phyloP scores from a whole-genome alignment of 2,888 invertebrate species.

The Orthosia cruda region DNA sequence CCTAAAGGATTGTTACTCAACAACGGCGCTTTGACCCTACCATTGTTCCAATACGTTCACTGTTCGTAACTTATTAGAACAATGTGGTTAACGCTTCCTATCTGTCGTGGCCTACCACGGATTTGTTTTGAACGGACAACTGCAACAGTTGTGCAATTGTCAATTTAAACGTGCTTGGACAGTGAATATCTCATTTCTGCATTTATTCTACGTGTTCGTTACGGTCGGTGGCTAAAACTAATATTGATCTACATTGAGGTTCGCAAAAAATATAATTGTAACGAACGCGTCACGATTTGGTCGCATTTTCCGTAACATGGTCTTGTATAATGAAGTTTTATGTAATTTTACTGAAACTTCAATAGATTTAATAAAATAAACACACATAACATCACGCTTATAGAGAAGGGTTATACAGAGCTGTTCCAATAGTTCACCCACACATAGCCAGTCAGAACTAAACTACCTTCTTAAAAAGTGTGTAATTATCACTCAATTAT shows the following conservation, averaged over 20 bases:
- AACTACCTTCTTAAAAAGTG: too few relatives aligned
- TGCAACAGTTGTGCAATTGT: slow-evolving; percentile 75
- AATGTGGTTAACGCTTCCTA: slow-evolving; percentile 81
- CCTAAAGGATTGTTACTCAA: slow-evolving; percentile 55
- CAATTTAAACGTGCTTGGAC: slow-evolving; percentile 50
- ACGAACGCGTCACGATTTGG: background rate
- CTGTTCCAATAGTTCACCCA: too few relatives aligned
- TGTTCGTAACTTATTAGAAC: slow-evolving; percentile 68
- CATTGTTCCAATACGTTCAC: slow-evolving; percentile 65
- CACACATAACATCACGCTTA: background rate
- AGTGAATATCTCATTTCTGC: slow-evolving; percentile 34
- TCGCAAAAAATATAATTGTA: slow-evolving; percentile 1
- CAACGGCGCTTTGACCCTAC: slow-evolving; percentile 46
- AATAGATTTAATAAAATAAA: background rate
- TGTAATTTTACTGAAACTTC: background rate
- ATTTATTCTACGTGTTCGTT: slow-evolving; percentile 37
- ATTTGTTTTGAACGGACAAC: slow-evolving; percentile 63
- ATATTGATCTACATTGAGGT: background rate
- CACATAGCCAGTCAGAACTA: too few relatives aligned
- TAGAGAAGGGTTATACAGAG: too few relatives aligned
- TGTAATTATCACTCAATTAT: too few relatives aligned
- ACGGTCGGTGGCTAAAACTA: slow-evolving; percentile 11
- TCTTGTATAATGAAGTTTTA: slow-evolving; percentile 4
- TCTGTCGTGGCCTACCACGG: slow-evolving; percentile 81
- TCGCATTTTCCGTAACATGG: background rate